phyloP scores from a whole-genome alignment of 64 coral and sea anemone species.

The Montipora cactus region DNA sequence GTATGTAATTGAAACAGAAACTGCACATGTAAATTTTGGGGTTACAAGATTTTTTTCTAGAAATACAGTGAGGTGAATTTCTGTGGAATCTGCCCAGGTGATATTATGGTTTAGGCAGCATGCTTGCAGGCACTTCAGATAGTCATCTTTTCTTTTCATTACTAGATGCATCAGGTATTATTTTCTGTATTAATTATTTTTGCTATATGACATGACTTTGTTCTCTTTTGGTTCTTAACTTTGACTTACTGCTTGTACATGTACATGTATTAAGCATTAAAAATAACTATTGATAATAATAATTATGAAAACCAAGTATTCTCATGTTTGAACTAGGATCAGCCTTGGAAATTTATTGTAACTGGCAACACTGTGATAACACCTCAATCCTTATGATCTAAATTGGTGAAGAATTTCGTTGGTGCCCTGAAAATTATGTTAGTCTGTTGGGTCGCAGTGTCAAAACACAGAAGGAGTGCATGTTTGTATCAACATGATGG shows the following conservation, averaged over 20 bases:
- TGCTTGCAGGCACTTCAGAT: neutral
- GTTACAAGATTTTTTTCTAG: neutral
- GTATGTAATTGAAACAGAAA: neutral
- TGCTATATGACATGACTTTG: neutral
- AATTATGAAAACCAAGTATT: neutral
- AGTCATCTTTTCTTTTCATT: neutral
- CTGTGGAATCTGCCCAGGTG: neutral
- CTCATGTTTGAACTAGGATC: conserved; percentile 11
- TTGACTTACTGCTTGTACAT: neutral
- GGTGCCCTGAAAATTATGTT: too few species aligned
- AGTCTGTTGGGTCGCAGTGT: too few species aligned
- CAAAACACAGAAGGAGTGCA: too few species aligned
- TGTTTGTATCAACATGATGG: too few species aligned
- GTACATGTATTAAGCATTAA: too few species aligned
- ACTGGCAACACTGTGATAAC: neutral
- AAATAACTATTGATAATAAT: neutral
- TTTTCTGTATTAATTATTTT: too few species aligned
- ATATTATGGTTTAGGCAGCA: too few species aligned
- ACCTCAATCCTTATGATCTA: too few species aligned
- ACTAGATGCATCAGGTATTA: too few species aligned
- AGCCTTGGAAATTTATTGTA: neutral
- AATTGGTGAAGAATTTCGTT: too few species aligned
- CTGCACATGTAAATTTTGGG: neutral
- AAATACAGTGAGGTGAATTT: neutral
- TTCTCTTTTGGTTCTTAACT: neutral